Evolutionary conservation across 1,140 invertebrate genomes (phyloP), one percentile per base, ranked within the genome.

Genomic region (Radopholus similis): DNA sequence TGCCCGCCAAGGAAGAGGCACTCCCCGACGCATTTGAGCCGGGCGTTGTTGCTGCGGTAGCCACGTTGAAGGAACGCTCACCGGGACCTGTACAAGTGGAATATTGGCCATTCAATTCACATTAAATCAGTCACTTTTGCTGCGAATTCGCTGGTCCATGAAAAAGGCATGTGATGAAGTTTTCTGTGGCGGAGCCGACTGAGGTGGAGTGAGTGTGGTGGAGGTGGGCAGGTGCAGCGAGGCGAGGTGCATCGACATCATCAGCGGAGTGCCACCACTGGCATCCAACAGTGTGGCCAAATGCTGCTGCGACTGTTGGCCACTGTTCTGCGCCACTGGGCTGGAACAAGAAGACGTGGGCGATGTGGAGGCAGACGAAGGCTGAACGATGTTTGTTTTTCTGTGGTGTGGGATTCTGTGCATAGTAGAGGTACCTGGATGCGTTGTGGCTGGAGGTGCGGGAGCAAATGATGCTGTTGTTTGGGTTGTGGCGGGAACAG

Each of bases 151-250:
- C 38, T 59, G 71, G 15, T 75, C 72, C 54, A 65, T 57, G 49
- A 77, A 78, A 44, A 77, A 77, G 4, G 42, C 51, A 32, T 75
- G 78, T 4, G 63, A 21, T 0, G 70, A 35, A 26, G 70, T 81
- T 68, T 67, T 74, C 58, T 76, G 70, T 4, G 77, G 77, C 6
- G 77, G 77, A 1, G 77, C 77, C 40, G 80, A 82, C 64, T 80
- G 77, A 5, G 77, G 77, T 23, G 77, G 71, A 3, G 71, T 72
- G 21, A 72, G 51, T 5, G 71, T 51, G 4, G 37, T 72, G 11
- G 40, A 30, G 38, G 54, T 34, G 6, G 54, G 64, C 34, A 65
- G 21, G 9, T 66, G 64, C 54, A 40, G n/a, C 51, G 26, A 60
- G 18, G 30, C 21, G 30, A 26, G 47, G 21, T 58, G 56, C 56